phyloP scores from a whole-genome alignment of 2,113 vertebrate genomes.

The Cyrtonyx montezumae region DNA sequence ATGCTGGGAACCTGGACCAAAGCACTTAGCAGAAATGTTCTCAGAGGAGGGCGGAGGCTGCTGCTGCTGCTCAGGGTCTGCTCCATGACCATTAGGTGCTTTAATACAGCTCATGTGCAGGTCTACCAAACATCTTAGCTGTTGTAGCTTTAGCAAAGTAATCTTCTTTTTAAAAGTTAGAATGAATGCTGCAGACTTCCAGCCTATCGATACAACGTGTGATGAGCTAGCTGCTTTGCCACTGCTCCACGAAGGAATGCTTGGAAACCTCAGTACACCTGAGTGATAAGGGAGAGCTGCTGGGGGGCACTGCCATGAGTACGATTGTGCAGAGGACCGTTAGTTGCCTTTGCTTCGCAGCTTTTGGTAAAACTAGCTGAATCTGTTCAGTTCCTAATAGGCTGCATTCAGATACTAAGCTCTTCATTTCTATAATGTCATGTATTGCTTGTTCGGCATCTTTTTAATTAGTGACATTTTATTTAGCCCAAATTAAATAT shows the following conservation, averaged over 20 bases:
- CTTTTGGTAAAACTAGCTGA: constrained; percentile 20
- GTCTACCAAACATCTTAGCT: not conserved
- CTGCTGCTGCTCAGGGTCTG: not conserved
- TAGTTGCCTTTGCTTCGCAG: constrained; percentile 35
- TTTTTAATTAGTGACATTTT: constrained; percentile 61
- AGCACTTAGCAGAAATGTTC: constrained; percentile 18
- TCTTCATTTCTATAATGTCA: constrained; percentile 5
- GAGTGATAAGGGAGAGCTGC: not conserved
- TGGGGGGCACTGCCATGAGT: not conserved
- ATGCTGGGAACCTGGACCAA: not conserved
- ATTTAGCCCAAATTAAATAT: constrained; percentile 54
- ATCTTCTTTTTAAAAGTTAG: constrained; percentile 20
- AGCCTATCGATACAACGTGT: not conserved
- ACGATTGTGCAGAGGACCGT: not conserved
- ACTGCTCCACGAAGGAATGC: constrained; percentile 21
- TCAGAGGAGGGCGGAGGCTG: not conserved
- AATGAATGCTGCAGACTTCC: constrained; percentile 12
- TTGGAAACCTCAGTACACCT: not conserved
- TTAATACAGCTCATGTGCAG: not conserved
- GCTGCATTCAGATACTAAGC: not conserved
- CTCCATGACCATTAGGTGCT: not conserved
- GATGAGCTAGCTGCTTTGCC: constrained; percentile 25
- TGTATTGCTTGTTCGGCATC: not conserved
- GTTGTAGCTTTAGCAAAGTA: not conserved
- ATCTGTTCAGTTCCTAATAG: constrained; percentile 24